phyloP scores from a whole-genome alignment of 2,888 invertebrate genomes.

The Athetis lepigone region DNA sequence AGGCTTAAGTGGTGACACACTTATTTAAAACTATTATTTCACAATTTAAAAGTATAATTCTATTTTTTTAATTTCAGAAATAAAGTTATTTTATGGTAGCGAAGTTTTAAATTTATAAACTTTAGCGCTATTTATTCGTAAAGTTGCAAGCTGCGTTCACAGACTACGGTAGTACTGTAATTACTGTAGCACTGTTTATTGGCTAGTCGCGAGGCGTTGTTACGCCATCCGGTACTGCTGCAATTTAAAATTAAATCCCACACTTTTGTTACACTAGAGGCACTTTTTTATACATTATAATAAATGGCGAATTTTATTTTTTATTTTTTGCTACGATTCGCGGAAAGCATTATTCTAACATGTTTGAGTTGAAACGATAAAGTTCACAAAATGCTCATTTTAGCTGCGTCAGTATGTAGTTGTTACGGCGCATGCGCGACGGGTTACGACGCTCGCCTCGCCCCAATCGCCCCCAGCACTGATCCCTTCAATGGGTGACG shows the following conservation, averaged over 20 bases:
- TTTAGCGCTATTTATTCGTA: neutral
- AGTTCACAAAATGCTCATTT: slow-evolving; percentile 61
- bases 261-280: neutral
- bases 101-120: slow-evolving; percentile 1
- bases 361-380: slow-evolving; percentile 46
- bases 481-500: slow-evolving; percentile 76
- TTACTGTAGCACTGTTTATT: slow-evolving; percentile 20
- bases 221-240: slow-evolving; percentile 3
- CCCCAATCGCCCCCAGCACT: slow-evolving; percentile 64
- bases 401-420: slow-evolving; percentile 44
- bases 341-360: slow-evolving; percentile 23
- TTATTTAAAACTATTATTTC: slow-evolving; percentile 5
- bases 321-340: neutral
- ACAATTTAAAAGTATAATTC: neutral
- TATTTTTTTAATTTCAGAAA: neutral
- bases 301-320: neutral
- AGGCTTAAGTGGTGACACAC: neutral
- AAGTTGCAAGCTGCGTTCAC: neutral
- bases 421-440: slow-evolving; percentile 62
- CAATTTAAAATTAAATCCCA: slow-evolving; percentile 4
- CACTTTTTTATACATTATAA: neutral
- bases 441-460: slow-evolving; percentile 60
- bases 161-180: slow-evolving; percentile 31
- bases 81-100: neutral
- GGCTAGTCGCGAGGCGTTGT: neutral